Conservation (phyloP, 64 coral and sea anemone species). For the Montipora capricornis region DNA sequence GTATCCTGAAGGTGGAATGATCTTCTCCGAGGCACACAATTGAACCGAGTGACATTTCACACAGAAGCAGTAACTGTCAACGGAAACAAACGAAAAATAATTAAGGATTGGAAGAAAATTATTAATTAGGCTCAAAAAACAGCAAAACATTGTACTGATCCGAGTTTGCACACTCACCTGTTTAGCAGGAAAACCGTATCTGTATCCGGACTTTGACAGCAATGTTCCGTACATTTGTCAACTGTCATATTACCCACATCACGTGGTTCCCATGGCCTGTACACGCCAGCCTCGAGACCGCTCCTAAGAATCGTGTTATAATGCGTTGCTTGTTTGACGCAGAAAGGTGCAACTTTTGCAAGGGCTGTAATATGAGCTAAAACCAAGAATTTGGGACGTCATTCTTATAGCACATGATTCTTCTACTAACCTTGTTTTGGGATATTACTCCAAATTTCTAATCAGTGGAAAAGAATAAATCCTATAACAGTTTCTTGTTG, state of each 20-base stretch:
- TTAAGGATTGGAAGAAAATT: not conserved
- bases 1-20: conserved; percentile 36
- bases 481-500: too few species aligned
- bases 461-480: too few species aligned
- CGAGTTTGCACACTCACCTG: not conserved
- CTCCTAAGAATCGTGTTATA: conserved; percentile 21
- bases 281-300: conserved; percentile 51
- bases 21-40: conserved; percentile 16
- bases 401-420: not conserved
- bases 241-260: conserved; percentile 42
- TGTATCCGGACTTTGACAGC: conserved; percentile 32
- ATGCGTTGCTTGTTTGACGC: not conserved
- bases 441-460: too few species aligned
- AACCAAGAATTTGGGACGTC: not conserved
- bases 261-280: conserved; percentile 56
- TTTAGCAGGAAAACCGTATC: conserved; percentile 42
- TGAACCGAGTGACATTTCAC: conserved; percentile 54
- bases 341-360: not conserved
- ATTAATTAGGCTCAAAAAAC: too few species aligned
- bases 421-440: too few species aligned
- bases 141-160: not conserved
- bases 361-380: not conserved
- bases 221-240: conserved; percentile 51
- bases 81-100: not conserved
- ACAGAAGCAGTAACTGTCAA: conserved; percentile 65